Base-by-base conservation (phyloP, 2,113 vertebrate species). In the Siphamia tubifer region DNA sequence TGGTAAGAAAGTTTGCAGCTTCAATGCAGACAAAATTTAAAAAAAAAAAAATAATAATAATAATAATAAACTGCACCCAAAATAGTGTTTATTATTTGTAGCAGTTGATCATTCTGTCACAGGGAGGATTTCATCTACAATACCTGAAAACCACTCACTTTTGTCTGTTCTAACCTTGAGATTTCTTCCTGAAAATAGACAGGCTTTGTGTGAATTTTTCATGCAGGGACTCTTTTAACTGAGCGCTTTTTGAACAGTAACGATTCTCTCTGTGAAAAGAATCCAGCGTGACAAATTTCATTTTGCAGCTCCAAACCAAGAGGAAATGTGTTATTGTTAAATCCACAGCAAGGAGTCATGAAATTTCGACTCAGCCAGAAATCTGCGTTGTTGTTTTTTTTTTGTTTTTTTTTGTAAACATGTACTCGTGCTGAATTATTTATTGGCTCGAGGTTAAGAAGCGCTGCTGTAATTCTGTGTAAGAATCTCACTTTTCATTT, bases 171-270 rank as follows among this genome's bases (percentile, higher is more conserved):
- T 70, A 51, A 61, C 58, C 38, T 71, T 51, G 48, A 62, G 45
- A 60, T 76, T 13, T 54, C 34, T 32, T 27, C n/a, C 47, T 1
- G 54, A 62, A 74, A 52, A 74, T 40, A 66, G 40, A 54, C 15
- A 2, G 34, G 34, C 66, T 69, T 55, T 42, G 28, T 63, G 53
- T 80, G 39, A 63, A 79, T 68, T 64, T 75, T 77, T 77, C 53
- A 77, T 65, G 69, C 23, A 0, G 56, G 24, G 58, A 48, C 66
- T 65, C 66, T 65, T 72, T 69, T 34, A 11, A 53, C 51, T 6
- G 66, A 73, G 68, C 16, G 30, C 66, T 45, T 45, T 71, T 34
- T 47, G 51, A 79, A 55, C 42, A 15, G 47, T 42, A 28, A 47
- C n/a, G 15, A n/a, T 61, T 42, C n/a, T 48, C 51, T 57, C 48